Percentiles rank a stretch among this genome's conserved stretches.
phyloP scores from a whole-genome alignment of 2,888 invertebrate genomes.

The Glaucopsyche alexis region DNA sequence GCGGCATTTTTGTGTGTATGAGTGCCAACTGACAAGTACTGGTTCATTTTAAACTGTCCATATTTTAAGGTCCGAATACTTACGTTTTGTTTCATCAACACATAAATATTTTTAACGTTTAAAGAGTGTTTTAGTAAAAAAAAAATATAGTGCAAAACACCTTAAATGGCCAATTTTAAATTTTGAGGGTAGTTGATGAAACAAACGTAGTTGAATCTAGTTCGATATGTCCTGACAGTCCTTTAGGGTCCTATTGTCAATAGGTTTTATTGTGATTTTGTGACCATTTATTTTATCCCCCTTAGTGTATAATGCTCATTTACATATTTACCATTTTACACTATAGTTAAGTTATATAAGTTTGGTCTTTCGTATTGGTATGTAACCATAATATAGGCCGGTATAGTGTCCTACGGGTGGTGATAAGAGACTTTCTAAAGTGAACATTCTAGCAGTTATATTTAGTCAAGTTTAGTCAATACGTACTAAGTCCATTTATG shows the following conservation, averaged over 20 bases:
- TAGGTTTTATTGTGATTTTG: constrained; percentile 56
- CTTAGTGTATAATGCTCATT: constrained; percentile 76
- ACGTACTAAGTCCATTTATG: background rate
- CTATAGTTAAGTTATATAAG: constrained; percentile 67
- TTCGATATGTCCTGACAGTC: constrained; percentile 46
- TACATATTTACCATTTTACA: constrained; percentile 74
- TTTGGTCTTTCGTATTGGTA: constrained; percentile 54
- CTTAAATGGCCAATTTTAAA: background rate
- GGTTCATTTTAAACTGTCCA: background rate
- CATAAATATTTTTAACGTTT: background rate
- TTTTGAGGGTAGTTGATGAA: background rate
- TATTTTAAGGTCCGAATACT: constrained; percentile 11
- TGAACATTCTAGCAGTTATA: constrained; percentile 44
- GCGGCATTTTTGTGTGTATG: background rate
- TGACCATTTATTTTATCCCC: constrained; percentile 72
- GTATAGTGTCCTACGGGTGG: constrained; percentile 33
- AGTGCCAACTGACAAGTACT: constrained; percentile 18
- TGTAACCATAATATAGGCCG: constrained; percentile 25
- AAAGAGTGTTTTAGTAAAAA: background rate
- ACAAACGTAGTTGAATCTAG: background rate
- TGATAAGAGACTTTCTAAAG: constrained; percentile 47
- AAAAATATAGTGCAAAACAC: background rate
- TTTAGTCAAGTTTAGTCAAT: background rate
- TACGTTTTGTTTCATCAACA: background rate
- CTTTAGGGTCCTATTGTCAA: constrained; percentile 47